Conservation (phyloP, 2,797 vertebrate genomes). For the Smutsia gigantea region DNA sequence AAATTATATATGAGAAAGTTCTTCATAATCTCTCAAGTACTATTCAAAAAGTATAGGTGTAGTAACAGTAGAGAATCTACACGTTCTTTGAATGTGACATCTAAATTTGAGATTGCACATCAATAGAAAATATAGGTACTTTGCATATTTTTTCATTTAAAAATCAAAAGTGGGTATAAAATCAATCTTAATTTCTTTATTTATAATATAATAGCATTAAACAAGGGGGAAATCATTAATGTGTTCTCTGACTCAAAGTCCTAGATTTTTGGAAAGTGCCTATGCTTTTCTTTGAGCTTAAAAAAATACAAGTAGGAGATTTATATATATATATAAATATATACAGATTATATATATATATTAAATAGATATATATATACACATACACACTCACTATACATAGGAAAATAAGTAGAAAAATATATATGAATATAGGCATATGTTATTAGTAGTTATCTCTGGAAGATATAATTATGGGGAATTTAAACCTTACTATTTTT, state of each 20-base stretch:
- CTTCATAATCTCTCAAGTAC: neutral
- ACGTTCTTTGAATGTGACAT: neutral
- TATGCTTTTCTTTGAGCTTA: neutral
- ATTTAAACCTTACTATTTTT: conserved; percentile 25
- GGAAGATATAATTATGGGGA: neutral
- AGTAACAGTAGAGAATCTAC: neutral
- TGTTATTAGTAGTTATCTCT: neutral
- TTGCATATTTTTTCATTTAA: neutral
- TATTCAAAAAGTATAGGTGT: neutral
- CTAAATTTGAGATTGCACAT: neutral
- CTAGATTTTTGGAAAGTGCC: neutral
- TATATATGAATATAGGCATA: neutral
- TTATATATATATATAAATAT: neutral
- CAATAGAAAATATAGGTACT: conserved; percentile 11
- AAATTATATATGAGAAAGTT: neutral
- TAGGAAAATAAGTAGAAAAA: conserved; percentile 10
- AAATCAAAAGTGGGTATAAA: neutral
- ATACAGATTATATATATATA: neutral
- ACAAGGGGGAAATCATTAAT: neutral
- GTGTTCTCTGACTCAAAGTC: neutral
- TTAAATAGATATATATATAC: no score
- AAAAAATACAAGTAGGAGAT: neutral
- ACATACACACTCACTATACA: neutral
- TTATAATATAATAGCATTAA: neutral
- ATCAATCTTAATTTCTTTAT: neutral